Base-by-base conservation (phyloP, 2,888 invertebrate genomes). In the Hemaris fuciformis region DNA sequence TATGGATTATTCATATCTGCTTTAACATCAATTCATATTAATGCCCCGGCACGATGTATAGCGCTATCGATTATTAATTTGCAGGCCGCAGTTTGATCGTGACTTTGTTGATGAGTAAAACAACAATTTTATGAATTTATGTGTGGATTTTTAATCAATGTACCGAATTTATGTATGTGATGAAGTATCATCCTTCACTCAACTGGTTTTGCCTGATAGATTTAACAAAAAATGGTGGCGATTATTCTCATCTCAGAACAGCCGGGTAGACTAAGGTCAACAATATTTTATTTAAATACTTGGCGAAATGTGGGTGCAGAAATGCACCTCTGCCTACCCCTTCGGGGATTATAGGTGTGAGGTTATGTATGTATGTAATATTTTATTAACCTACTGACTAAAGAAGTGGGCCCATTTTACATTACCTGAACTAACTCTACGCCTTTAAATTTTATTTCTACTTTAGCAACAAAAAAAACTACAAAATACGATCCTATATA, bases 1-100 rank as follows among this genome's bases (percentile, higher is more conserved):
- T 53, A 31, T 53, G 31, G 31, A 53, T 53, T 27, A 53, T 53
- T 53, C 53, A 53, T 53, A 48, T 48, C 48, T 48, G 53, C 7
- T 53, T 53, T 31, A 53, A 31, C 53, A 31, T 48, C 15, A 48
- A 31, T 53, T 31, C 53, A 53, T 48, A 48, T 53, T 53, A 27
- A 53, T 53, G 53, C n/a, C 13, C 8, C 13, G 3, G 22, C 31
- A 22, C 5, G 22, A 18, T 13, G 20, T n/a, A 31, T 18, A 6
- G 8, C 23, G 15, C n/a, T n/a, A 43, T 43, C 45, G 45, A 15
- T 45, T 45, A 20, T 22, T 31, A 10, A 57, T 57, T 34, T 38
- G 31, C 20, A 45, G 18, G 18, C 8, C 45, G 15, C 6, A 45
- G 8, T 2, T n/a, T n/a, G 45, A 20, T 18, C 20, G 45, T 45